Conservation (phyloP, 2,113 vertebrate genomes). For the Indicator indicator region DNA sequence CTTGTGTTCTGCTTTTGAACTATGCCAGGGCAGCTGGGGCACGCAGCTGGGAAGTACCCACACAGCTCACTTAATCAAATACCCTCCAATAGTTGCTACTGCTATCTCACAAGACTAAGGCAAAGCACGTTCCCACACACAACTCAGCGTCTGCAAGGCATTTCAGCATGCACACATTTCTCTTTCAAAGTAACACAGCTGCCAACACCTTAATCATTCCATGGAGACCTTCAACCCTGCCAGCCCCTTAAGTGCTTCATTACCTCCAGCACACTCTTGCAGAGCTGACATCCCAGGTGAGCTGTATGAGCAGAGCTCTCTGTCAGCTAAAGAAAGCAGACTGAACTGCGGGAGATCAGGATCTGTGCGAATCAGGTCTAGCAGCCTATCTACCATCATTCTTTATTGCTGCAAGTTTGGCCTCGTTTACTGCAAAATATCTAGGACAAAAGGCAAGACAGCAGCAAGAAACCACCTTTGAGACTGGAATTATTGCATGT, state of each 20-base stretch:
- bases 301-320: background rate
- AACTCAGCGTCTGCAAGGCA: background rate
- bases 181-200: constrained; percentile 36
- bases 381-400: background rate
- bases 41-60: background rate
- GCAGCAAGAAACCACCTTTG: constrained; percentile 21
- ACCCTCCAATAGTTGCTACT: background rate
- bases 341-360: background rate
- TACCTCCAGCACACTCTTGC: background rate
- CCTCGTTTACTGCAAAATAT: constrained; percentile 14
- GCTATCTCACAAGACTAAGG: background rate
- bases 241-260: constrained; percentile 35
- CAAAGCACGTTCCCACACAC: background rate
- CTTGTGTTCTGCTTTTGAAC: background rate
- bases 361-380: background rate
- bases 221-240: background rate
- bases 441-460: constrained; percentile 39
- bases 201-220: constrained; percentile 39
- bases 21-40: background rate
- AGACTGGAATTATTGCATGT: background rate
- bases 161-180: background rate
- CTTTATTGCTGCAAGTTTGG: background rate
- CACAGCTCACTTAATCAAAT: background rate
- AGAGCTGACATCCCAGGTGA: constrained; percentile 20
- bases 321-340: background rate